phyloP scores from a whole-genome alignment of 1,140 invertebrate genomes.

The Zaprionus gabonicus region DNA sequence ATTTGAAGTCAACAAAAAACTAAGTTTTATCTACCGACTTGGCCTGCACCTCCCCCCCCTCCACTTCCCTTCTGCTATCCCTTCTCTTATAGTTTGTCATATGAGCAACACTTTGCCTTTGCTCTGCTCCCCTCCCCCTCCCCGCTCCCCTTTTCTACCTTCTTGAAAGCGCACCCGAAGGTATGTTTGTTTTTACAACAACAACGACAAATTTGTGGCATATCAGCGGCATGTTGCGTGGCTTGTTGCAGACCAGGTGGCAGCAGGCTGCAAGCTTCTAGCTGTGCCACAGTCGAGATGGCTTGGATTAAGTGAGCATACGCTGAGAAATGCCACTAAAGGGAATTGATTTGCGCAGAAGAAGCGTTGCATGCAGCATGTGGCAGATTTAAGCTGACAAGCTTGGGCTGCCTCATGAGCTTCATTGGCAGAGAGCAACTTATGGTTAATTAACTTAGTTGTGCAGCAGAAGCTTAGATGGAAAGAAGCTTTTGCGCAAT shows the following conservation, averaged over 20 bases:
- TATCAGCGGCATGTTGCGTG: slow-evolving; percentile 79
- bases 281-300: background rate
- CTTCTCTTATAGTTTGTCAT: background rate
- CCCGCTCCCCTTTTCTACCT: too few species aligned
- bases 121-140: background rate
- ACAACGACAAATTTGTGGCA: slow-evolving; percentile 78
- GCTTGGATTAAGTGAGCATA: slow-evolving; percentile 54
- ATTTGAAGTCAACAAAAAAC: slow-evolving; percentile 79
- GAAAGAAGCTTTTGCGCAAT: background rate
- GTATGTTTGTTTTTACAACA: slow-evolving; percentile 78
- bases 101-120: slow-evolving; percentile 41
- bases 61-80: background rate
- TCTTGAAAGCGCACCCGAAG: slow-evolving; percentile 66
- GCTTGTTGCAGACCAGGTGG: slow-evolving; percentile 52
- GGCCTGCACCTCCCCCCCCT: background rate
- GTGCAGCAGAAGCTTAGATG: background rate
- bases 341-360: slow-evolving; percentile 75
- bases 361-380: slow-evolving; percentile 15
- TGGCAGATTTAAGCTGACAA: background rate
- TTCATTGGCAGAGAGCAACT: background rate
- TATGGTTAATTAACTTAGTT: background rate
- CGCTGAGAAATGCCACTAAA: slow-evolving; percentile 68
- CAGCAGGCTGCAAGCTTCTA: background rate
- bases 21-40: slow-evolving; percentile 71
- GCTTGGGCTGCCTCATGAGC: background rate